A percentile compares a stretch with the other conserved stretches of the same genome.
Evolutionary conservation across 2,888 invertebrate genomes (phyloP).

Genomic region (Thymelicus acteon): DNA sequence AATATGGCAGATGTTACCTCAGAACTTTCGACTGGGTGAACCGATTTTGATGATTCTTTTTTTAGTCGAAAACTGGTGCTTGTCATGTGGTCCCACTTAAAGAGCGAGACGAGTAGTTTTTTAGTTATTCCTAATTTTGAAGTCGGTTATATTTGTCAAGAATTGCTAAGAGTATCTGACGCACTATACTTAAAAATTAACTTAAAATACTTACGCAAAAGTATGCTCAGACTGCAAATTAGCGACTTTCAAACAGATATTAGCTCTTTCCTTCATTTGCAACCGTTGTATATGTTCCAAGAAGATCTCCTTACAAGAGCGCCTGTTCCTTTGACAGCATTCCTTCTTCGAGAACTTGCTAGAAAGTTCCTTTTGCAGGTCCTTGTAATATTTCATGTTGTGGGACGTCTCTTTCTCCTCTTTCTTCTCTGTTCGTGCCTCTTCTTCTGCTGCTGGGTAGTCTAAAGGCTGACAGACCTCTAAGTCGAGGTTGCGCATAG

Average conservation of each 20-base stretch:
- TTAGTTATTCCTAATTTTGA: too few relatives aligned
- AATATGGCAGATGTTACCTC: too few relatives aligned
- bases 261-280: constrained; percentile 54
- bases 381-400: constrained; percentile 65
- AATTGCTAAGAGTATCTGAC: too few relatives aligned
- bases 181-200: too few relatives aligned
- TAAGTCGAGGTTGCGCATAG: constrained; percentile 60
- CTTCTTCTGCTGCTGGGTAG: constrained; percentile 44
- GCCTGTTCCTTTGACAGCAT: constrained; percentile 63
- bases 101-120: too few relatives aligned
- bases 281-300: constrained; percentile 60
- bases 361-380: constrained; percentile 68
- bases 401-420: constrained; percentile 34
- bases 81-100: too few relatives aligned
- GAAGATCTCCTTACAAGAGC: constrained; percentile 60
- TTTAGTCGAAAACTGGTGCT: too few relatives aligned
- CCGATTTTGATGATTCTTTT: too few relatives aligned
- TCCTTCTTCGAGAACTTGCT: constrained; percentile 62
- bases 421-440: constrained; percentile 2
- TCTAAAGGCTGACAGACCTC: constrained; percentile 65
- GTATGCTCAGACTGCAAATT: constrained; percentile 61
- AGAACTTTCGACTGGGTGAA: too few relatives aligned
- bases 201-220: constrained; percentile 57
- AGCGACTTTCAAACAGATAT: constrained; percentile 61
- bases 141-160: too few relatives aligned